phyloP scores from a whole-genome alignment of 2,797 vertebrate genomes.

The Melanotaenia nigrans region DNA sequence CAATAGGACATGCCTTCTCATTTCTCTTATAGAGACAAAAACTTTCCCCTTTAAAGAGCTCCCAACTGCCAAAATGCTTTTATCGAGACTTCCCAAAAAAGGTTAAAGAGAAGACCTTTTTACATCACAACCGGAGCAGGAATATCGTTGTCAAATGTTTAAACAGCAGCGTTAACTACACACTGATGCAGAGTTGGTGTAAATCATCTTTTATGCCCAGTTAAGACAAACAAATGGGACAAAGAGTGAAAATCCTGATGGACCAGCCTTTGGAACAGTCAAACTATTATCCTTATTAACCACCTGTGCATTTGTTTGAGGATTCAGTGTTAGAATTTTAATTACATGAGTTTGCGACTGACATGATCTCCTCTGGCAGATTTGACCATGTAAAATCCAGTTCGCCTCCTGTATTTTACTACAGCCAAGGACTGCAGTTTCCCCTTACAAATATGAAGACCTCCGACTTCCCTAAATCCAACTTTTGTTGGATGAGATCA shows the following conservation, averaged over 20 bases:
- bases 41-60: conserved; percentile 42
- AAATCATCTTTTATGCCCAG: conserved; percentile 40
- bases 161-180: conserved; percentile 64
- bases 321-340: conserved; percentile 35
- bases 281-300: conserved; percentile 39
- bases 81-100: conserved; percentile 45
- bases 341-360: conserved; percentile 29
- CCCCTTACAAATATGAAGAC: conserved; percentile 25
- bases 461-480: conserved; percentile 16
- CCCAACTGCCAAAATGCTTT: conserved; percentile 45
- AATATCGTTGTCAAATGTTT: conserved; percentile 67
- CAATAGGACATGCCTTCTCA: conserved; percentile 49
- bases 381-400: conserved; percentile 34
- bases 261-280: conserved; percentile 51
- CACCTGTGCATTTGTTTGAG: conserved; percentile 23
- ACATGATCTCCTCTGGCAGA: conserved; percentile 26
- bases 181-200: conserved; percentile 54
- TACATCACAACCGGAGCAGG: conserved; percentile 46
- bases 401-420: conserved; percentile 18
- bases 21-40: conserved; percentile 82
- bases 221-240: conserved; percentile 36
- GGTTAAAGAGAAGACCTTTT: conserved; percentile 23
- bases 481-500: conserved; percentile 19
- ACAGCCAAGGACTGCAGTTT: conserved; percentile 67
- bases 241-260: conserved; percentile 29